phyloP scores from a whole-genome alignment of 2,888 invertebrate genomes.

The Thereva unica region DNA sequence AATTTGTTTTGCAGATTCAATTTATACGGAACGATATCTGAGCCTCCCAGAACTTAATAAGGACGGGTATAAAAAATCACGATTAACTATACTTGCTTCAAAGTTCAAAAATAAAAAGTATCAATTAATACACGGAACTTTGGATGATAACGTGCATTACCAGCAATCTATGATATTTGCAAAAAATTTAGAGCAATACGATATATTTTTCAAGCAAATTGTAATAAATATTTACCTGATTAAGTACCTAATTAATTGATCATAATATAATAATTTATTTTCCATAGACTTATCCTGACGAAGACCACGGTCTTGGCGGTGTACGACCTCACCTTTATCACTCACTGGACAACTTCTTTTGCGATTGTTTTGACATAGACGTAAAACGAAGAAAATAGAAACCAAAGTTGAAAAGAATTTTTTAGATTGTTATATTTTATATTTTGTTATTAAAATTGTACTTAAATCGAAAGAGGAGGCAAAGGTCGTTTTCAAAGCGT shows the following conservation, averaged over 20 bases:
- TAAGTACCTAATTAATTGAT: conserved; percentile 3
- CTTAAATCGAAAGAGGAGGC: too few species aligned
- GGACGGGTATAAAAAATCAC: conserved; percentile 73
- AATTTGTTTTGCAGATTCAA: too few species aligned
- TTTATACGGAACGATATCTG: conserved; percentile 98
- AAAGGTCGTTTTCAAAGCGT: too few species aligned
- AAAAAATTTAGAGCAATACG: conserved; percentile 78
- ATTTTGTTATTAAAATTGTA: too few species aligned
- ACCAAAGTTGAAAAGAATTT: too few species aligned
- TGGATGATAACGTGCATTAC: conserved; percentile 96
- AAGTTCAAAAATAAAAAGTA: conserved; percentile 75
- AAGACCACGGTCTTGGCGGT: conserved; percentile 83
- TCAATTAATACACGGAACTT: conserved; percentile 91
- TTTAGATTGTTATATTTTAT: too few species aligned
- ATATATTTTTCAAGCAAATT: conserved; percentile 90
- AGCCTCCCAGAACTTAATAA: conserved; percentile 78
- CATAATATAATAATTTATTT: neutral
- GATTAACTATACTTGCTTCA: conserved; percentile 71
- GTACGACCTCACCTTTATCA: conserved; percentile 89
- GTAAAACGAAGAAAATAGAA: too few species aligned
- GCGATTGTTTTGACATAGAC: conserved; percentile 56
- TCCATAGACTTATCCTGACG: conserved; percentile 88
- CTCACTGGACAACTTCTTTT: conserved; percentile 81
- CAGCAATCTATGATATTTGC: conserved; percentile 94
- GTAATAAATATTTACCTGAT: conserved; percentile 60